Conservation (phyloP, 2,797 vertebrate genomes). For the Leuciscus waleckii region DNA sequence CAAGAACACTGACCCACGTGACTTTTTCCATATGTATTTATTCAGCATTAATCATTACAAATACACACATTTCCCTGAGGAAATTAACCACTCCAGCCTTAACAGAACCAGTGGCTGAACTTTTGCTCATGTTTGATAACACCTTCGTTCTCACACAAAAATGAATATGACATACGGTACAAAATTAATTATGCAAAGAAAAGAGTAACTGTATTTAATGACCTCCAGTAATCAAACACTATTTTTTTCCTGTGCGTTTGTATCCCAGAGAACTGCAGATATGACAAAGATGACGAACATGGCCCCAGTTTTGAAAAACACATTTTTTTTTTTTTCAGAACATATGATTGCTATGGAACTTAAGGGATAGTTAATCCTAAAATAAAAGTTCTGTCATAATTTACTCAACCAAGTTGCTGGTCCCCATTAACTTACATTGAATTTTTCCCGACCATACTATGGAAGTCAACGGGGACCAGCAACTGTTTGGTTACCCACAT, state of each 20-base stretch:
- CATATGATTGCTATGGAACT: background rate
- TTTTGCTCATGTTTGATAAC: slow-evolving; percentile 62
- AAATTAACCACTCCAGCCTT: slow-evolving; percentile 70
- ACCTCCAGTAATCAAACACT: slow-evolving; percentile 20
- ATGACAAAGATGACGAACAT: slow-evolving; percentile 11
- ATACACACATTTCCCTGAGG: slow-evolving; percentile 78
- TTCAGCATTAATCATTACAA: slow-evolving; percentile 67
- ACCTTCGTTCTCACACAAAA: slow-evolving; percentile 52
- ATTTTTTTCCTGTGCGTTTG: background rate
- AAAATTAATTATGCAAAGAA: background rate
- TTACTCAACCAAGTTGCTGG: background rate
- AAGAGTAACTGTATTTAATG: background rate
- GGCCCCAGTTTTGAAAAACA: slow-evolving; percentile 60
- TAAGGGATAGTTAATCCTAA: background rate
- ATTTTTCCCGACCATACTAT: no score
- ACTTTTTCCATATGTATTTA: slow-evolving; percentile 60
- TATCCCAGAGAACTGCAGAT: background rate
- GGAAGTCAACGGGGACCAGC: background rate
- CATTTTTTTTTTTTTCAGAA: slow-evolving; percentile 47
- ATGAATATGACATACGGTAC: slow-evolving; percentile 38
- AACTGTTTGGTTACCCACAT: background rate
- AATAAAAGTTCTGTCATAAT: background rate
- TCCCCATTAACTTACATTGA: background rate
- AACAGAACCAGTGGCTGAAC: slow-evolving; percentile 63
- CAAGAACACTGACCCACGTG: slow-evolving; percentile 57